A percentile compares a stretch with the other conserved stretches of the same genome.
Conservation (phyloP, 2,888 invertebrate genomes). For the Gibbula magus region DNA sequence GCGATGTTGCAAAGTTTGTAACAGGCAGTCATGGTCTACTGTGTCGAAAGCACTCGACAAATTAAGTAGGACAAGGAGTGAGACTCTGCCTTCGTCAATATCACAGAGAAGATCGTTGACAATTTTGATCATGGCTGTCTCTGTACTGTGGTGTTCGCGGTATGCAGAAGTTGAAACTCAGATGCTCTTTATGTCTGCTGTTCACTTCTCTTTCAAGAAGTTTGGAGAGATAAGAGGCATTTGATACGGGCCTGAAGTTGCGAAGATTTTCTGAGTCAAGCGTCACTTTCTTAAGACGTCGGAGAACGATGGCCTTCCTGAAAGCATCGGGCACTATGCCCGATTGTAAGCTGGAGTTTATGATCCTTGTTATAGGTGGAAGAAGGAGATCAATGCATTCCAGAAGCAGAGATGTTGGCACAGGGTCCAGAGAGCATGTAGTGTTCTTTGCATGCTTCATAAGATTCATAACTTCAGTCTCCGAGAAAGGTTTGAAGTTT, state of each 20-base stretch:
- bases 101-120: too few species aligned
- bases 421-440: too few species aligned
- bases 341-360: too few species aligned
- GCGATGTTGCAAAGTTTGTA: not conserved
- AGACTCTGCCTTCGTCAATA: too few species aligned
- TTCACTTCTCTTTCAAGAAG: too few species aligned
- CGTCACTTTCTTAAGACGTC: slow-evolving; percentile 16
- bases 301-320: not conserved
- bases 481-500: too few species aligned
- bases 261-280: slow-evolving; percentile 16
- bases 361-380: not conserved
- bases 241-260: slow-evolving; percentile 32
- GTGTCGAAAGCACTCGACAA: not conserved
- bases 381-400: not conserved
- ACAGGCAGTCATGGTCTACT: too few species aligned
- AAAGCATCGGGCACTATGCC: not conserved
- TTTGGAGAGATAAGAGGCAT: slow-evolving; percentile 23
- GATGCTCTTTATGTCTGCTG: not conserved
- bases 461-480: too few species aligned
- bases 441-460: too few species aligned
- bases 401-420: not conserved
- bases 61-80: not conserved
- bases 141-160: not conserved
- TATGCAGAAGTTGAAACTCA: not conserved
- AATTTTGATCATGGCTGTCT: not conserved